These are phyloP conservation scores for Leuctra nigra DNA, from an alignment of 2,888 invertebrate species.

Conservation along the genomic window DNA sequence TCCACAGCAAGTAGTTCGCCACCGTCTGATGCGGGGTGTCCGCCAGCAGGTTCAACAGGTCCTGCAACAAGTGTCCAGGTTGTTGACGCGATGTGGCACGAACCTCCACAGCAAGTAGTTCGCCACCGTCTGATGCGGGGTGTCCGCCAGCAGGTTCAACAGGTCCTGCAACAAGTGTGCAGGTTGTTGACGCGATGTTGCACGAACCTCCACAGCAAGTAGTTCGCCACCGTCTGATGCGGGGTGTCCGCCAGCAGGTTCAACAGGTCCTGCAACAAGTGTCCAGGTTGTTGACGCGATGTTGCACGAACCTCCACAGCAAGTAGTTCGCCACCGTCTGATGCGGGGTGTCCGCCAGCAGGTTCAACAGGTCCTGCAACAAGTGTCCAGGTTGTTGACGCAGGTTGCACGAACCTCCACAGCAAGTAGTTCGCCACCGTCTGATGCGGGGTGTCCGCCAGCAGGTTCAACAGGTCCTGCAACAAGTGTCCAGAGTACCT, in stretches of 20 bases:
- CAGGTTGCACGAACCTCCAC: conserved; percentile 78
- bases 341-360: too few relatives aligned
- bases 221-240: conserved; percentile 71
- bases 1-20: conserved; percentile 78
- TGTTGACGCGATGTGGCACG: conserved; percentile 74
- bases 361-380: too few relatives aligned
- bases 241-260: too few relatives aligned
- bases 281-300: conserved; percentile 79
- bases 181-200: conserved; percentile 79
- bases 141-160: too few relatives aligned
- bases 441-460: conserved; percentile 41
- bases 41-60: too few relatives aligned
- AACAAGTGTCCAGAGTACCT: too few relatives aligned
- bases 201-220: conserved; percentile 78
- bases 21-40: too few relatives aligned
- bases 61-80: conserved; percentile 80
- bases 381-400: conserved; percentile 79
- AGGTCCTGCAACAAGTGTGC: conserved; percentile 78
- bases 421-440: conserved; percentile 73
- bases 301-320: conserved; percentile 77
- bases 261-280: conserved; percentile 79
- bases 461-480: conserved; percentile 58
- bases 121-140: too few relatives aligned
- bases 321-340: conserved; percentile 73
- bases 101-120: conserved; percentile 84